phyloP scores from a whole-genome alignment of 2,888 invertebrate genomes.

The Ophraella communa region DNA sequence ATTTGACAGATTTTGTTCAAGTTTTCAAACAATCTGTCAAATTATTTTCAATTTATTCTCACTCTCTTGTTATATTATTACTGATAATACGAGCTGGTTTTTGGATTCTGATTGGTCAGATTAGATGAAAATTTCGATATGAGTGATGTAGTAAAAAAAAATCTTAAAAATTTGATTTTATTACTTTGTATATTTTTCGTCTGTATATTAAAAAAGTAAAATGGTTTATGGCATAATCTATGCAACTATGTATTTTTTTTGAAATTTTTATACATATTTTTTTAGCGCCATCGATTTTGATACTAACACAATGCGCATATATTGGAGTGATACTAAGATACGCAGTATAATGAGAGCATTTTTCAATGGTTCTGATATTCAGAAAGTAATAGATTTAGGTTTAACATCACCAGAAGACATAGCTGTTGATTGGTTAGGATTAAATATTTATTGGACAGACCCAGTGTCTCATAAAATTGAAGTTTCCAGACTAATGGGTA shows the following conservation, averaged over 20 bases:
- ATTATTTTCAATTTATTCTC: no score
- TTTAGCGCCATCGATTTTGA: slow-evolving; percentile 87
- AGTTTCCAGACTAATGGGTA: slow-evolving; percentile 80
- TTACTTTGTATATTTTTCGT: no score
- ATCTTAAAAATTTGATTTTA: no score
- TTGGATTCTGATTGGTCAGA: no score
- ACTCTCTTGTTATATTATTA: no score
- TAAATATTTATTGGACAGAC: slow-evolving; percentile 92
- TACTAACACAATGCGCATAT: slow-evolving; percentile 79
- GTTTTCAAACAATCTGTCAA: no score
- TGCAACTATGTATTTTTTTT: background rate
- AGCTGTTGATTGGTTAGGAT: slow-evolving; percentile 88
- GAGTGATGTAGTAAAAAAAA: no score
- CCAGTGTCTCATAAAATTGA: slow-evolving; percentile 81
- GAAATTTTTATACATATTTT: slow-evolving; percentile 28
- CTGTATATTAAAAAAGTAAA: no score
- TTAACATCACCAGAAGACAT: slow-evolving; percentile 73
- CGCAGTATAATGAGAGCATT: slow-evolving; percentile 86
- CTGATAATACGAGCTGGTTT: no score
- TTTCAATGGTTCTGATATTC: slow-evolving; percentile 86
- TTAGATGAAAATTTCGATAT: no score
- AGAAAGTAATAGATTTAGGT: slow-evolving; percentile 82
- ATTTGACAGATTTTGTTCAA: no score
- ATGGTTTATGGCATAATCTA: no score
- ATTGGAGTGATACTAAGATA: slow-evolving; percentile 89